These are phyloP conservation scores for Nothoprocta pentlandii DNA, from an alignment of 2,113 vertebrate species.

Conservation along the genomic window DNA sequence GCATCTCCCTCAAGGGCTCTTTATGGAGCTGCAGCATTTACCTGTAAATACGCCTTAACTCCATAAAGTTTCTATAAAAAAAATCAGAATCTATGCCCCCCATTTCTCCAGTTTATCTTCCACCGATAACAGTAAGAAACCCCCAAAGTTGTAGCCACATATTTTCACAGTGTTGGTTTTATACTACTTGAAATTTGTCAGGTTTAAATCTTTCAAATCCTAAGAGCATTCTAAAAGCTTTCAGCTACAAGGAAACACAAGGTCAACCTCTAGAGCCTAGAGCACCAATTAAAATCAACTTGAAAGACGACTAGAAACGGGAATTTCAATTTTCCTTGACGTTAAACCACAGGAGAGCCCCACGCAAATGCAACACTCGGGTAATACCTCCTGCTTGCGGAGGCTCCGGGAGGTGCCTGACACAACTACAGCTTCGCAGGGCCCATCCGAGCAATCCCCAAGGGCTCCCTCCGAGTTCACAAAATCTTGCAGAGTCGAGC, in stretches of 20 bases:
- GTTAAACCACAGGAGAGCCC: neutral
- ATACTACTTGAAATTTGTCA: neutral
- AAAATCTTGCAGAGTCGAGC: constrained; percentile 13
- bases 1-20: neutral
- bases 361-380: neutral
- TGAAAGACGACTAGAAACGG: fast-evolving
- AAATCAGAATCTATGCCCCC: neutral
- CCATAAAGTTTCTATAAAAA: neutral
- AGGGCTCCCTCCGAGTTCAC: neutral
- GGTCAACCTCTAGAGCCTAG: neutral
- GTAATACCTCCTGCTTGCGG: neutral
- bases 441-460: neutral
- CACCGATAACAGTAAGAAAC: neutral
- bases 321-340: neutral
- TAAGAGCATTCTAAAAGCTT: neutral
- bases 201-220: neutral
- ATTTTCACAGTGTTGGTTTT: neutral
- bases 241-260: neutral
- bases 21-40: neutral
- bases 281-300: neutral
- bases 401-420: neutral
- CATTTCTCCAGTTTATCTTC: neutral
- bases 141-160: neutral
- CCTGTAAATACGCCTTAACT: neutral
- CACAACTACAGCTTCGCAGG: neutral